Base-by-base conservation (phyloP, 2,113 vertebrate species). In the Semicossyphus pulcher region DNA sequence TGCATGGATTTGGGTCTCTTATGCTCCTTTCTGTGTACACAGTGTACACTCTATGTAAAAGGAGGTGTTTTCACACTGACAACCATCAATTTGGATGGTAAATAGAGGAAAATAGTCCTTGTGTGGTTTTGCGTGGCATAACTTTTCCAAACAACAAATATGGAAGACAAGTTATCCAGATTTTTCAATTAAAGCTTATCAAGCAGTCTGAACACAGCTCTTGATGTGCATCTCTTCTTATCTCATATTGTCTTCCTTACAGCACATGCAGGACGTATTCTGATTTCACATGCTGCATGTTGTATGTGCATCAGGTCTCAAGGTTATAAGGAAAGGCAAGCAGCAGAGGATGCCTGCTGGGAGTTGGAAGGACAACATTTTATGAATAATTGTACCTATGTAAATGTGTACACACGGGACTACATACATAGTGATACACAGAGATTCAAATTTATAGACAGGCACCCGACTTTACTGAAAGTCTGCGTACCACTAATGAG, bases 1-100 rank as follows among this genome's bases (percentile, higher is more conserved):
- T 58, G 26, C 26, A 47, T 28, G 25, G n/a, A 44, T 58, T 37
- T 48, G 18, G 49, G 25, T 71, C 56, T 14, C n/a, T n/a, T n/a
- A n/a, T n/a, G n/a, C n/a, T n/a, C n/a, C n/a, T n/a, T n/a, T n/a
- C n/a, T n/a, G n/a, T n/a, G n/a, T n/a, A n/a, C n/a, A n/a, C n/a
- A n/a, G n/a, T n/a, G n/a, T n/a, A n/a, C n/a, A n/a, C n/a, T n/a
- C n/a, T n/a, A n/a, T n/a, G n/a, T n/a, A n/a, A n/a, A n/a, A n/a
- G n/a, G n/a, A n/a, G n/a, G n/a, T n/a, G n/a, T n/a, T n/a, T n/a
- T n/a, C n/a, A n/a, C n/a, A n/a, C n/a, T n/a, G n/a, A n/a, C n/a
- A n/a, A n/a, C n/a, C n/a, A n/a, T 39, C 37, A 10, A 14, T 8
- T 14, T 39, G 37, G 7, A 39, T 39, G 12, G 10, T 39, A 14